Conservation (phyloP, 1,140 invertebrate genomes). For the Vanessa atalanta region DNA sequence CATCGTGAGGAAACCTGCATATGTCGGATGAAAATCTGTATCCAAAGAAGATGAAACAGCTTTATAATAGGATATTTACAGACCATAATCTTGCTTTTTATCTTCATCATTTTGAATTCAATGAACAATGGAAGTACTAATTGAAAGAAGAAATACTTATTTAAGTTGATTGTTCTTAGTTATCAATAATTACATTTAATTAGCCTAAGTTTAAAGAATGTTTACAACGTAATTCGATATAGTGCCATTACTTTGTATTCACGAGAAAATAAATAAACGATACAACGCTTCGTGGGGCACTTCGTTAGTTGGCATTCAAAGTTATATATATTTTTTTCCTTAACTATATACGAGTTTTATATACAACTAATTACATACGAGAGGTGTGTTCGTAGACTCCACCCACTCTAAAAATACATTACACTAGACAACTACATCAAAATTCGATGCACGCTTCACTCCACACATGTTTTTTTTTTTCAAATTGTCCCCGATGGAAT, state of each 20-base stretch:
- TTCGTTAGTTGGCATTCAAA: neutral
- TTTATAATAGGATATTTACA: too few relatives aligned
- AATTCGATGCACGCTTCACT: slow-evolving; percentile 55
- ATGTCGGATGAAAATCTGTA: too few relatives aligned
- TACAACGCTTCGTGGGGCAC: too few relatives aligned
- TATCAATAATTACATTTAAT: neutral
- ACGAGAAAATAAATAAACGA: neutral
- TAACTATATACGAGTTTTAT: slow-evolving; percentile 23
- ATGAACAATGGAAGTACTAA: neutral
- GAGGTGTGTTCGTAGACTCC: slow-evolving; percentile 50
- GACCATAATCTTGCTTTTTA: too few relatives aligned
- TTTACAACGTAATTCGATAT: neutral
- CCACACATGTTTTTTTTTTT: slow-evolving; percentile 54
- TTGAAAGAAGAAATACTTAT: neutral
- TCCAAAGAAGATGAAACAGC: too few relatives aligned
- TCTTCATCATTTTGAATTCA: too few relatives aligned
- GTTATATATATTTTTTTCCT: slow-evolving; percentile 5
- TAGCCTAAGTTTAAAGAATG: neutral
- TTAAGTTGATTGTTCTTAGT: neutral
- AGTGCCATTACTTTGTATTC: neutral
- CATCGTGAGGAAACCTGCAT: too few relatives aligned
- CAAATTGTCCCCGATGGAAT: slow-evolving; percentile 54
- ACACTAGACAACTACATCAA: slow-evolving; percentile 49
- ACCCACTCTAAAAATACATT: slow-evolving; percentile 44
- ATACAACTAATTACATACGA: slow-evolving; percentile 29